These are phyloP conservation scores for Halyomorpha halys DNA, from an alignment of 1,140 invertebrate species.

Conservation along the genomic window DNA sequence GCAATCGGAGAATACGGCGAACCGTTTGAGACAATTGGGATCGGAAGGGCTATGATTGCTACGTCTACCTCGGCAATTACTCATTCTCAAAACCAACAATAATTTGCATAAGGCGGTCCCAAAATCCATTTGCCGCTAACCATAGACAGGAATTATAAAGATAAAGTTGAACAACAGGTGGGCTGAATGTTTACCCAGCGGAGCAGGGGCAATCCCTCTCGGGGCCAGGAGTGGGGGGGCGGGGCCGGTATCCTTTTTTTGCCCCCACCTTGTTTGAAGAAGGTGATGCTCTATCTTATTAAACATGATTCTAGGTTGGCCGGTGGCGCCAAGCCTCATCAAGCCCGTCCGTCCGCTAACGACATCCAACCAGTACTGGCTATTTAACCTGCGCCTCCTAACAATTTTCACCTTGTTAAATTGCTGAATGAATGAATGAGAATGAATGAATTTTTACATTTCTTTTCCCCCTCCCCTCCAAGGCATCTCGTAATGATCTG, in stretches of 20 bases:
- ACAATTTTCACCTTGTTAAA: conserved; percentile 17
- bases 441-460: conserved; percentile 15
- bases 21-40: too few relatives aligned
- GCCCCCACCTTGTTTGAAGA: conserved; percentile 12
- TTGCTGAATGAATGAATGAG: conserved; percentile 8
- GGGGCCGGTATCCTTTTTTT: background rate
- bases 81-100: too few relatives aligned
- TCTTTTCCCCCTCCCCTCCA: background rate
- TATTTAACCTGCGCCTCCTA: background rate
- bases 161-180: background rate
- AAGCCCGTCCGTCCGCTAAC: background rate
- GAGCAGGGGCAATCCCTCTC: background rate
- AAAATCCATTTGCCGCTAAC: too few relatives aligned
- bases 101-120: too few relatives aligned
- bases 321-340: conserved; percentile 7
- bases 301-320: conserved; percentile 17
- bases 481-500: background rate
- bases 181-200: conserved; percentile 5
- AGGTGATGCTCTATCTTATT: conserved; percentile 17
- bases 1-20: too few relatives aligned
- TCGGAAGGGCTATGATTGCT: too few relatives aligned
- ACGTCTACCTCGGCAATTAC: too few relatives aligned
- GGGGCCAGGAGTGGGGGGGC: background rate
- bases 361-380: background rate
- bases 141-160: background rate